phyloP scores from a whole-genome alignment of 1,140 invertebrate genomes.

The Eciton burchellii region DNA sequence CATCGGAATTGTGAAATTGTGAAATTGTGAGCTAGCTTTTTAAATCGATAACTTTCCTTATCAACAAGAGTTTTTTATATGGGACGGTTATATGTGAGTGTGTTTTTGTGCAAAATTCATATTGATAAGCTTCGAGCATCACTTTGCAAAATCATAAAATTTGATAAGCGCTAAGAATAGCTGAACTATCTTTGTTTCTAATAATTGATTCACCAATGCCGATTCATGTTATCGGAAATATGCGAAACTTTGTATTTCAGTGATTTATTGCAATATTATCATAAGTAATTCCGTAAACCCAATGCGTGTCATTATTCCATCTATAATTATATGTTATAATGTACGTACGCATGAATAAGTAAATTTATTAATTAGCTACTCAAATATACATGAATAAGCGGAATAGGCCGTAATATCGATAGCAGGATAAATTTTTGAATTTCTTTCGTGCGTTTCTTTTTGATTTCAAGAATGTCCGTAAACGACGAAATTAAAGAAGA shows the following conservation, averaged over 20 bases:
- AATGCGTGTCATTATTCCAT: conserved; percentile 44
- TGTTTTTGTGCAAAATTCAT: background rate
- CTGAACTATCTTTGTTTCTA: conserved; percentile 1
- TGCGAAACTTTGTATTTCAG: conserved; percentile 31
- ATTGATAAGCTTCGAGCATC: background rate
- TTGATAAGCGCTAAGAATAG: background rate
- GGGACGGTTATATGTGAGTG: background rate
- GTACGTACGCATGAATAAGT: conserved; percentile 37
- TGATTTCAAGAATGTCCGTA: background rate
- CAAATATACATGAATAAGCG: conserved; percentile 41
- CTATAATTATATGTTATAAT: conserved; percentile 51
- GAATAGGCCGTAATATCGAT: conserved; percentile 32
- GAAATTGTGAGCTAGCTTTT: background rate
- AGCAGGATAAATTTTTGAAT: background rate
- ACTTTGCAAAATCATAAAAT: conserved; percentile 21
- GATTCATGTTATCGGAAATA: conserved; percentile 24
- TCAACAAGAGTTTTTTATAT: background rate
- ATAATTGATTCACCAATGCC: conserved; percentile 22
- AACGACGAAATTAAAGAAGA: background rate
- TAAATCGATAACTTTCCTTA: conserved; percentile 45
- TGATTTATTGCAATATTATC: conserved; percentile 46
- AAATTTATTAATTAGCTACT: conserved; percentile 45
- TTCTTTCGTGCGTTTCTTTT: conserved; percentile 22
- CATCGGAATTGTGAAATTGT: background rate
- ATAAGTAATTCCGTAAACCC: conserved; percentile 38